Evolutionary conservation across 2,113 vertebrate genomes (phyloP).

Genomic region (Ptilorrhoa leucosticta): DNA sequence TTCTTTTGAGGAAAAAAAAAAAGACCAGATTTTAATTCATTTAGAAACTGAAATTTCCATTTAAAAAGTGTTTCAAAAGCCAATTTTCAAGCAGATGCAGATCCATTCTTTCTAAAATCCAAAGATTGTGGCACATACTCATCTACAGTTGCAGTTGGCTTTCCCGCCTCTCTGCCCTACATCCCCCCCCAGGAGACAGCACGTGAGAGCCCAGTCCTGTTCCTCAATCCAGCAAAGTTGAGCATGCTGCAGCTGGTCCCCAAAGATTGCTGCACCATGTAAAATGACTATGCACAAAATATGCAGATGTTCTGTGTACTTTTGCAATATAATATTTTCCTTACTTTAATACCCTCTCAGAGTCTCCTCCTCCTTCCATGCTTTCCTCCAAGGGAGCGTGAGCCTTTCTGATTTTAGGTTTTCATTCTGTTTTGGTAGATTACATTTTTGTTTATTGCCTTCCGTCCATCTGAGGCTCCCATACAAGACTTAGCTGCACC

Average conservation of each 20-base stretch:
- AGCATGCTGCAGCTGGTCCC: background rate
- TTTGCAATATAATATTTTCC: background rate
- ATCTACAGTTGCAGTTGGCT: background rate
- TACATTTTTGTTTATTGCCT: conserved; percentile 42
- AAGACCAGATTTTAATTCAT: background rate
- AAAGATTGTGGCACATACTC: background rate
- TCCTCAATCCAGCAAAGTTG: background rate
- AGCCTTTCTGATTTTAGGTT: conserved; percentile 13
- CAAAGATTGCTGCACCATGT: background rate
- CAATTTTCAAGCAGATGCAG: conserved; percentile 9
- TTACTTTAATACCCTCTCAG: background rate
- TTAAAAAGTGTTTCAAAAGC: conserved; percentile 22
- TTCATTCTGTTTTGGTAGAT: conserved; percentile 47
- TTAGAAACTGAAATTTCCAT: conserved; percentile 26
- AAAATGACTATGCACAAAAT: background rate
- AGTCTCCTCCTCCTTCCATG: background rate
- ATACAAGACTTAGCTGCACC: conserved; percentile 22
- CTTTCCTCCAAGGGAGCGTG: background rate
- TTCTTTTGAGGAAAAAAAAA: background rate
- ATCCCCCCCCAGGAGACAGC: background rate
- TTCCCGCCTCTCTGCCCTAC: background rate
- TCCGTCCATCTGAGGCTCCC: conserved; percentile 38
- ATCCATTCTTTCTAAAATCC: background rate
- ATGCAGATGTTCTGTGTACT: background rate
- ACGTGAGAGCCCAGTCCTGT: background rate